Evolutionary conservation across 2,113 vertebrate genomes (phyloP), one percentile per base, ranked within the genome.

Genomic region (Saimiri boliviensis): DNA sequence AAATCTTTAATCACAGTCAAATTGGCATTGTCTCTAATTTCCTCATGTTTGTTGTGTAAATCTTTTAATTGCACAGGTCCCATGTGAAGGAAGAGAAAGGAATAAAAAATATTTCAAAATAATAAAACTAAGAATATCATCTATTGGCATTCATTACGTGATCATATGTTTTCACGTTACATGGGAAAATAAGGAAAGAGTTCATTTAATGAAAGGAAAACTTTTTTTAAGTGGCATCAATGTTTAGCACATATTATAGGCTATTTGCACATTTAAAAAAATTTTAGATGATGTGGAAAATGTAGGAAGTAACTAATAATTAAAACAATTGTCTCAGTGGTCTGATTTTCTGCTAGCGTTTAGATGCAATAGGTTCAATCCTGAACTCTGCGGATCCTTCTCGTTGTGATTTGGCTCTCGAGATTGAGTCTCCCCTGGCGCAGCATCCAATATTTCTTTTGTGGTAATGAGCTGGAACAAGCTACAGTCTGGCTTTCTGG

Each of bases 171-270:
- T 94, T 80, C 30, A 70, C n/a, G 30, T 25, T 68, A 47, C 80
- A 47, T 81, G 42, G 14, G 16, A 76, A 86, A 56, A 52, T 20
- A 56, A n/a, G 25, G 13, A 85, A 80, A 79, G 27, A 30, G 5
- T 90, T 94, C 74, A 21, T 73, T 0, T 54, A 82, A 54, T 74
- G 17, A 66, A 85, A 93, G 52, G 32, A 23, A 89, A 76, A 83
- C 60, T 3, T 5, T n/a, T 93, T 80, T 68, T 5, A 66, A 58
- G 23, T 92, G 8, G 2, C 25, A 87, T 77, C 37, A 45, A 37
- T 89, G 82, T 91, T 93, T 30, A 84, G 9, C 1, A 79, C 19
- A 63, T 8, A 66, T n/a, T 66, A 7, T 9, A 11, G n/a, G 3
- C 10, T 80, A 47, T 70, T 84, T 80, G 56, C 1, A 37, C 20